Conservation (phyloP, 2,888 invertebrate species). For the Amiota mariae region DNA sequence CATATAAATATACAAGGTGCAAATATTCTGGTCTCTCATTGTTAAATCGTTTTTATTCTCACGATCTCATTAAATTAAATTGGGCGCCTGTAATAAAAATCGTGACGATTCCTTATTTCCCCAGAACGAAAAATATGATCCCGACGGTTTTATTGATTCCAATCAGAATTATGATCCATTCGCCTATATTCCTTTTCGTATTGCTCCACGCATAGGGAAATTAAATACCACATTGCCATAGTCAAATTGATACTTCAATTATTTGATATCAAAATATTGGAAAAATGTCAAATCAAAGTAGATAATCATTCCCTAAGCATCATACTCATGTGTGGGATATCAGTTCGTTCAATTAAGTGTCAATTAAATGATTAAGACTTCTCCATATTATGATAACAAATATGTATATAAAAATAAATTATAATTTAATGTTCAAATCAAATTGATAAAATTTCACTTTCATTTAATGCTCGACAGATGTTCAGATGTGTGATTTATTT, state of each 20-base stretch:
- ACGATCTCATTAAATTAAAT: constrained; percentile 66
- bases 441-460: constrained; percentile 43
- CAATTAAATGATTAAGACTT: not conserved
- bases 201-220: constrained; percentile 63
- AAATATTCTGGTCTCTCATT: constrained; percentile 73
- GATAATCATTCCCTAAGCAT: constrained; percentile 55
- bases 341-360: constrained; percentile 45
- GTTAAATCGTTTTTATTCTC: constrained; percentile 71
- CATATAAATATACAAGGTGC: constrained; percentile 69
- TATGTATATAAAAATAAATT: not conserved
- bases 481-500: constrained; percentile 7
- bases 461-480: constrained; percentile 49
- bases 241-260: constrained; percentile 51
- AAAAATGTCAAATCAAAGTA: constrained; percentile 60
- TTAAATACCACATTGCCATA: constrained; percentile 48
- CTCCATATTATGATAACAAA: too few species aligned
- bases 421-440: not conserved
- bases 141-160: constrained; percentile 69
- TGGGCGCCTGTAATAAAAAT: constrained; percentile 70
- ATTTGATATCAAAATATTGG: constrained; percentile 59
- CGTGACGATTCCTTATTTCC: constrained; percentile 70
- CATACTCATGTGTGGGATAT: constrained; percentile 60
- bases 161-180: constrained; percentile 60
- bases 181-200: constrained; percentile 72
- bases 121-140: constrained; percentile 72